A percentile compares a stretch with the other conserved stretches of the same genome.
phyloP scores from a whole-genome alignment of 2,888 invertebrate genomes.

The Amphipyra tragopoginis region DNA sequence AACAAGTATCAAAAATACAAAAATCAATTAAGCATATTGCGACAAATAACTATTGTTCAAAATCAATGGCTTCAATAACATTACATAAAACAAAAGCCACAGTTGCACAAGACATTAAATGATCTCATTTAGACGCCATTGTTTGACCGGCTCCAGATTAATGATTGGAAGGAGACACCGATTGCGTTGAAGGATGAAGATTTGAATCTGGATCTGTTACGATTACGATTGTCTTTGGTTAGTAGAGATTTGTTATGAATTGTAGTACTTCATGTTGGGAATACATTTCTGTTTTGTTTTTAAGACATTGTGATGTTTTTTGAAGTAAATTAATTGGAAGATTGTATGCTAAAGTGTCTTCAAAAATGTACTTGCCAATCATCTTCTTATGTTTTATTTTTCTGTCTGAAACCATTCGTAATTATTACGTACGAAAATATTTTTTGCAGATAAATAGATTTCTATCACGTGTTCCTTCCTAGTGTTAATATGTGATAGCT shows the following conservation, averaged over 20 bases:
- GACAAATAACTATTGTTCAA: slow-evolving; percentile 36
- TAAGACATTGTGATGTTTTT: too few relatives aligned
- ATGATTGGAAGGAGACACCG: slow-evolving; percentile 64
- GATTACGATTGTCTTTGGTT: slow-evolving; percentile 56
- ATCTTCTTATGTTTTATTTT: too few relatives aligned
- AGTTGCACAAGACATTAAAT: slow-evolving; percentile 72
- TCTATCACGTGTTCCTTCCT: too few relatives aligned
- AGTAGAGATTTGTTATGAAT: slow-evolving; percentile 51
- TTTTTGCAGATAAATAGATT: too few relatives aligned
- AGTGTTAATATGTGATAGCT: too few relatives aligned
- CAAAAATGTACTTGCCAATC: too few relatives aligned
- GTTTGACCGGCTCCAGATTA: slow-evolving; percentile 77
- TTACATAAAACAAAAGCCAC: slow-evolving; percentile 58
- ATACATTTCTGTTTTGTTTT: too few relatives aligned
- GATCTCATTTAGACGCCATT: slow-evolving; percentile 82
- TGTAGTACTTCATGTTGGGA: neutral
- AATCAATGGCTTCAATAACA: slow-evolving; percentile 35
- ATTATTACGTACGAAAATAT: too few relatives aligned
- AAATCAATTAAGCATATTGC: slow-evolving; percentile 31
- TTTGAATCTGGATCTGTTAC: slow-evolving; percentile 68
- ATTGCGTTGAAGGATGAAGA: slow-evolving; percentile 67
- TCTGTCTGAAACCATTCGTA: too few relatives aligned
- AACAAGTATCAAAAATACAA: neutral
- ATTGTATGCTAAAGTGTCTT: too few relatives aligned
- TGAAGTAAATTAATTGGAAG: too few relatives aligned